Base-by-base conservation (phyloP, 2,113 vertebrate species). In the Rhagologus leucostigma region DNA sequence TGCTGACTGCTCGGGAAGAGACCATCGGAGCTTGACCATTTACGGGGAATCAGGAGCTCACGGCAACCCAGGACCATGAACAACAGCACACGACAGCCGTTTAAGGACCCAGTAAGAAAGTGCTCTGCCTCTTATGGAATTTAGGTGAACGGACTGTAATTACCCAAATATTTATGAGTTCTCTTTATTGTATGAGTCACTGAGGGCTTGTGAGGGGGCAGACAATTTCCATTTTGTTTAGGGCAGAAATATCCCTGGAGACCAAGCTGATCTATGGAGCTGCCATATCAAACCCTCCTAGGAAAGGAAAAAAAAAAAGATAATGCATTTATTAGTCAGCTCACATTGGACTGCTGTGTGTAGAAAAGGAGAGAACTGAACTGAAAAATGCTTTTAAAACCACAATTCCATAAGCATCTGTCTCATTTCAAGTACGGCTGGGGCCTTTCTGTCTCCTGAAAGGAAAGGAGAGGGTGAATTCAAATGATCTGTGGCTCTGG, bases 291-390 rank as follows among this genome's bases (percentile, higher is more conserved):
- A 96, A 86, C 65, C 86, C 93, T 95, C 96, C 95, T 89, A 96
- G 93, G 95, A 94, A 92, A 84, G 55, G 27, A 2, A 14, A 77
- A 49, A 41, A 93, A 93, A 91, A 93, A 76, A 93, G 96, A 93
- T 94, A 96, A 90, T 92, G 83, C 92, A 96, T 96, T 96, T 96
- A 97, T 97, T 96, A 97, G 96, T 95, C 95, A 97, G 95, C 96
- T 96, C 96, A 96, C 96, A 97, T 84, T 96, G 96, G 92, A 78
- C 62, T 74, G 71, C 63, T 96, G 73, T 86, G 90, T 96, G 93
- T 92, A 89, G 90, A 73, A 95, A 95, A 93, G 91, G 92, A 90
- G 94, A 96, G 95, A 96, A 96, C 86, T 92, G 88, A 95, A 92
- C 96, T 96, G 96, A 97, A 94, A 97, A 97, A 96, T 96, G 96